Evolutionary conservation across 2,888 invertebrate species (phyloP), one percentile per base, ranked within the genome.

Genomic region (Polia nebulosa): DNA sequence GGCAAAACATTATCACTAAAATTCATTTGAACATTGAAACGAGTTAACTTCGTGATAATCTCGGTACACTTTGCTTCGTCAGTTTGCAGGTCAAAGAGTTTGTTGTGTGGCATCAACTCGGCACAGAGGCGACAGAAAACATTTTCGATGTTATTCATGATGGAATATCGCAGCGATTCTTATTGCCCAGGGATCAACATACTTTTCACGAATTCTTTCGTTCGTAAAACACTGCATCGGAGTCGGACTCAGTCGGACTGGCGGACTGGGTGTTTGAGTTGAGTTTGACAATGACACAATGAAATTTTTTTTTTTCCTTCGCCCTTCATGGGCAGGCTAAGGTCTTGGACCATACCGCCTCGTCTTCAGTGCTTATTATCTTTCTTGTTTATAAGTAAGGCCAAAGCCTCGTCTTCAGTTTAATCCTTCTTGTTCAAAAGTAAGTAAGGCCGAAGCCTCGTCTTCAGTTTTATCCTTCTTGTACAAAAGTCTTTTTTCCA

Each of bases 81-180:
- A 3, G 39, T 56, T 72, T 81, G 69, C n/a, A 93, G 61, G 56
- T 92, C 81, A 27, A 89, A 70, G 25, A 92, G 85, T 80, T 91
- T 89, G 17, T 83, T 81, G 32, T 57, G 75, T 6, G 88, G 86
- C 71, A 90, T 92, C 32, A 81, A 70, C 72, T 88, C 85, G 1
- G 93, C 93, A 63, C 93, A 94, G 5, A 92, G 80, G 45, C 90
- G 82, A 64, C 92, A 92, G 60, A 88, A 87, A 25, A 79, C 71
- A n/a, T 66, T 69, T 74, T 83, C 74, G 15, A 63, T 63, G 27
- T 59, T 76, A 79, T 83, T 80, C 89, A 89, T 90, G n/a, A 39
- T 78, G 44, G 27, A 62, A 56, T 65, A 49, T 20, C 7, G 17
- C 13, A 3, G 34, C 20, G 20, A n/a, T 32, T 57, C 7, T 44